Conservation (phyloP, 2,113 vertebrate species). For the Thomomys bottae region DNA sequence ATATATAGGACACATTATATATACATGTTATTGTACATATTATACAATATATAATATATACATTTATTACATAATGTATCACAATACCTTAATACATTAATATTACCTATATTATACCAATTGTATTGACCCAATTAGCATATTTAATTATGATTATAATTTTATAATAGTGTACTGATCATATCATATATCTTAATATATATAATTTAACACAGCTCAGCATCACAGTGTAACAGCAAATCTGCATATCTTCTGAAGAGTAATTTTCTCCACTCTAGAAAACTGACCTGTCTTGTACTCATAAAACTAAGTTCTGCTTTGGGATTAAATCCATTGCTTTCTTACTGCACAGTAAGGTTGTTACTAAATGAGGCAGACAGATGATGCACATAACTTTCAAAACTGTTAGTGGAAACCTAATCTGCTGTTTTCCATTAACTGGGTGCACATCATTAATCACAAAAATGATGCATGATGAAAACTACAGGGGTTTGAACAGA, state of each 20-base stretch:
- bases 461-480: conserved; percentile 75
- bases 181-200: no score
- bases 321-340: conserved; percentile 74
- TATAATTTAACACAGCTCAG: not conserved
- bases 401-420: conserved; percentile 78
- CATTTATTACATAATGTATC: no score
- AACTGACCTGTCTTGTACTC: conserved; percentile 52
- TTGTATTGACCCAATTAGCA: no score
- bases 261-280: conserved; percentile 59
- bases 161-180: no score
- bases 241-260: conserved; percentile 21
- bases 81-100: no score
- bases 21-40: no score
- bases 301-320: conserved; percentile 67
- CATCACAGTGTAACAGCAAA: conserved; percentile 34
- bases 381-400: conserved; percentile 60
- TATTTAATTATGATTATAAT: no score
- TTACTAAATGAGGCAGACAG: conserved; percentile 78
- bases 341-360: conserved; percentile 72
- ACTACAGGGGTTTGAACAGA: conserved; percentile 65
- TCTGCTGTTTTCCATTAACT: conserved; percentile 79
- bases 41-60: no score
- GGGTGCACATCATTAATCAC: conserved; percentile 78
- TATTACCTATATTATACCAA: no score
- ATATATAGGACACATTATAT: no score